A percentile compares a stretch with the other conserved stretches of the same genome.
phyloP scores from a whole-genome alignment of 2,888 invertebrate genomes.

The Sinodicranocentrus sp. region DNA sequence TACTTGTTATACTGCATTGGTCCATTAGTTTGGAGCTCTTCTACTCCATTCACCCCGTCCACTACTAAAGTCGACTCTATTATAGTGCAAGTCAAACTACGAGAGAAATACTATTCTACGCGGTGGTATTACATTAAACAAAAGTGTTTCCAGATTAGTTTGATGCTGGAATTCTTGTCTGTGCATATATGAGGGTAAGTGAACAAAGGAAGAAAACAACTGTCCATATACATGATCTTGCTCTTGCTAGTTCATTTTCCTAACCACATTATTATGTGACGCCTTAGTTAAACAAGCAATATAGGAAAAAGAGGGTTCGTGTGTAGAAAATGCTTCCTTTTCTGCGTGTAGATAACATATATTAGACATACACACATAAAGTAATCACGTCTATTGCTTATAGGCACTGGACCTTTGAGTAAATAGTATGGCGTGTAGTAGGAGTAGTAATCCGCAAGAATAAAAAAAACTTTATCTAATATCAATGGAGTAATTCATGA shows the following conservation, averaged over 20 bases:
- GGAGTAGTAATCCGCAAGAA: not conserved
- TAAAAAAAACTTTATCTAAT: constrained; percentile 8
- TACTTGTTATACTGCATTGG: constrained; percentile 35
- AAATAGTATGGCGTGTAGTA: not conserved
- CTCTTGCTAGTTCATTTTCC: constrained; percentile 12
- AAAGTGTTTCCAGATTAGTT: constrained; percentile 16
- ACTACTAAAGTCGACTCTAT: no score
- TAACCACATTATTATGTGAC: constrained; percentile 34
- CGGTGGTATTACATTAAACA: constrained; percentile 41
- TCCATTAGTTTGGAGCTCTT: constrained; percentile 46
- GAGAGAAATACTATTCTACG: no score
- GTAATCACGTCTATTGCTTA: not conserved
- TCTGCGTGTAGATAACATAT: no score
- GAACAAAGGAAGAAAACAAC: constrained; percentile 4
- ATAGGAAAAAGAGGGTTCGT: not conserved
- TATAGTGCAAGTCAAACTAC: no score
- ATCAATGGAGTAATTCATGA: constrained; percentile 13
- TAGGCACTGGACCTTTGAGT: not conserved
- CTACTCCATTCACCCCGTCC: constrained; percentile 54
- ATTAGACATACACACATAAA: no score
- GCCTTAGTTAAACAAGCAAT: constrained; percentile 41
- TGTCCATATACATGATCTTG: not conserved
- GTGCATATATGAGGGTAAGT: not conserved
- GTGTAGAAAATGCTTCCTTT: no score
- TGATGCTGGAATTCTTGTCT: constrained; percentile 3